Evolutionary conservation across 2,113 vertebrate species (phyloP), one percentile per base, ranked within the genome.

Genomic region (Macquaria ambigua): DNA sequence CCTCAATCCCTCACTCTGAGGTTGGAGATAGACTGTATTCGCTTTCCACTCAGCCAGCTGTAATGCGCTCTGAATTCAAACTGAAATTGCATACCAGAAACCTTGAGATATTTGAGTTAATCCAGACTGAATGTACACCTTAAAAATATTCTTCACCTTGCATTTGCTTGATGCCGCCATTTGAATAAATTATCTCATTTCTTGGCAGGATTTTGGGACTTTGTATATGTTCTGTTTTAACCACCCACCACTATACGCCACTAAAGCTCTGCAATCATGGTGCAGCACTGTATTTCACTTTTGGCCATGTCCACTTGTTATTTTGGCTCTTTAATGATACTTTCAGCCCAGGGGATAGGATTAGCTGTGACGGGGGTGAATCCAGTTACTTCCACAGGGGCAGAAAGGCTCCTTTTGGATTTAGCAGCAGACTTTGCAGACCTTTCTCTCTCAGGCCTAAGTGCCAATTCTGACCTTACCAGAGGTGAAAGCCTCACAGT

Each of bases 1-100:
- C 91, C 89, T 86, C 93, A 87, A 93, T 93, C 90, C 86, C 82
- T 86, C 66, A 81, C 73, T 90, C 72, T 59, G 69, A 72, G 83
- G 41, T 70, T 79, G 80, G 74, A 90, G 87, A 90, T 87, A 43
- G 86, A 88, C 72, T 68, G 81, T 79, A 52, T 81, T 91, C 85
- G 83, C 74, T 81, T 88, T 87, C 70, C 55, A 81, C 87, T 89
- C 86, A 89, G 82, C 61, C 48, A 0, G 67, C 66, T 72, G 61
- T 80, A 72, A 84, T 87, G 84, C 21, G 72, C 68, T 66, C 64
- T 70, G 88, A 81, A 88, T 87, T 85, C 77, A 67, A 79, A 89
- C 80, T 74, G 64, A 83, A 87, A 88, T 46, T 64, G 82, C 73
- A 83, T 25, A 80, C 50, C 62, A 56, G 55, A 88, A 83, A 85